Conservation (phyloP, 2,797 vertebrate genomes). For the Onychomys arenicola region DNA sequence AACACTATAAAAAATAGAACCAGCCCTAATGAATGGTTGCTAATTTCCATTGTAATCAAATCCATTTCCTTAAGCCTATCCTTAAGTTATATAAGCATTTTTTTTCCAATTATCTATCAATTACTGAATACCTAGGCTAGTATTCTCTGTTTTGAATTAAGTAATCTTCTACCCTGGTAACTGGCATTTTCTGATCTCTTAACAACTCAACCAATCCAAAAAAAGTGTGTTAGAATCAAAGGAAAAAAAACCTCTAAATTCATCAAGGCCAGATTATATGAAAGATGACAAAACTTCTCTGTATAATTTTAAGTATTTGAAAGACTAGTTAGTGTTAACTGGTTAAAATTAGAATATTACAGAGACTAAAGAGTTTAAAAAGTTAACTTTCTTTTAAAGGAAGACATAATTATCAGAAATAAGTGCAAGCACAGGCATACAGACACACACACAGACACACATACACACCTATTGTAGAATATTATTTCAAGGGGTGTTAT, state of each 20-base stretch:
- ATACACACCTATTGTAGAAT: background rate
- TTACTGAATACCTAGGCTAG: background rate
- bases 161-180: background rate
- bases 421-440: background rate
- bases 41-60: conserved; percentile 44
- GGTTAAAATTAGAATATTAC: background rate
- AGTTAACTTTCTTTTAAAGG: background rate
- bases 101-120: background rate
- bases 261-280: background rate
- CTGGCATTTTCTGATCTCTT: conserved; percentile 15
- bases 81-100: conserved; percentile 10
- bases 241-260: conserved; percentile 37
- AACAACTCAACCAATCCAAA: conserved; percentile 14
- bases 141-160: background rate
- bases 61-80: background rate
- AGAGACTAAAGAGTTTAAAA: background rate
- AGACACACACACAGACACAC: background rate
- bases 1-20: background rate
- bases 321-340: background rate
- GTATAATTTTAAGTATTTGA: background rate
- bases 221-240: background rate
- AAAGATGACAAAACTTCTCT: background rate
- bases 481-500: no score
- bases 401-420: background rate
- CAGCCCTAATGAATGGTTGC: background rate